Percentiles rank a stretch among this genome's conserved stretches.
Evolutionary conservation across 2,797 vertebrate species (phyloP).

Genomic region (Sebastes taczanowskii): DNA sequence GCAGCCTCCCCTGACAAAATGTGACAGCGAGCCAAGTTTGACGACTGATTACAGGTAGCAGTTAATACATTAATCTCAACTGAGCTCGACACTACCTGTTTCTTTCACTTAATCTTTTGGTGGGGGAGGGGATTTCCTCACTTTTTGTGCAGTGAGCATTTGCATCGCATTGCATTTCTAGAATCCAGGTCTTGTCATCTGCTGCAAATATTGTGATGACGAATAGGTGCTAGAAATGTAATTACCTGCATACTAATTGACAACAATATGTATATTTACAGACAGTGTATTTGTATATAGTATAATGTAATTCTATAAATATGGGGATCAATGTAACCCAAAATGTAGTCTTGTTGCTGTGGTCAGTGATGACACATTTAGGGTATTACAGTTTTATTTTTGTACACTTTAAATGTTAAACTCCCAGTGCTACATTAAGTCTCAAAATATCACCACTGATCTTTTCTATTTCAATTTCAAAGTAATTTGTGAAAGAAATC

Average conservation of each 20-base stretch:
- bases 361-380: background rate
- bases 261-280: background rate
- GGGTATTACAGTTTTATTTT: background rate
- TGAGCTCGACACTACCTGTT: background rate
- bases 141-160: background rate
- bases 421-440: background rate
- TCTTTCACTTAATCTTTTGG: conserved; percentile 6
- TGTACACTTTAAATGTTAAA: background rate
- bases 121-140: background rate
- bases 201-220: background rate
- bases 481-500: background rate
- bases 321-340: background rate
- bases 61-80: conserved; percentile 25
- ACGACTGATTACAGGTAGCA: conserved; percentile 37
- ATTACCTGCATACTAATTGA: background rate
- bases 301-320: background rate
- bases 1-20: conserved; percentile 24
- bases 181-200: background rate
- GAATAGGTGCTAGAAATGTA: background rate
- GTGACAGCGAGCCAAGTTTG: conserved; percentile 12
- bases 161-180: background rate
- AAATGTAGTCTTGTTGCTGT: background rate
- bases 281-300: background rate
- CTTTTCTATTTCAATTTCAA: background rate
- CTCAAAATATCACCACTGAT: background rate